These are phyloP conservation scores for Rafetus swinhoei DNA, from an alignment of 2,113 vertebrate genomes.

Conservation along the genomic window DNA sequence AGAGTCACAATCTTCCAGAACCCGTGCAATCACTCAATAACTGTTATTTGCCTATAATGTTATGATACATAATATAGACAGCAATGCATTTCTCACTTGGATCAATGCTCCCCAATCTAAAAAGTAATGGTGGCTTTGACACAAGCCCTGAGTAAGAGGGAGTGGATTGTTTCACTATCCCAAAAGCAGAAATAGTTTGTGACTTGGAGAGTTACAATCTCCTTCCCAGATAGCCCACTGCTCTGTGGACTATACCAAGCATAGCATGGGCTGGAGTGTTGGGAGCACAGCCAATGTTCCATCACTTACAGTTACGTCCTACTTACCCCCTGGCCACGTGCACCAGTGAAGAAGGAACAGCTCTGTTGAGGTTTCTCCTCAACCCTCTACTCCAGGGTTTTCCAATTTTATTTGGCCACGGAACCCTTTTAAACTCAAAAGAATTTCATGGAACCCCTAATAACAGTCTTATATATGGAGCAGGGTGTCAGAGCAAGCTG, in stretches of 20 bases:
- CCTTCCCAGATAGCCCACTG: not conserved
- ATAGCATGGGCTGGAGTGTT: not conserved
- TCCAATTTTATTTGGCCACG: too few species aligned
- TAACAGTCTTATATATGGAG: too few species aligned
- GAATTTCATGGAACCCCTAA: too few species aligned
- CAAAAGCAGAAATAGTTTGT: accelerated
- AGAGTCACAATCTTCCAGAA: not conserved
- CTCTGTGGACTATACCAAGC: not conserved
- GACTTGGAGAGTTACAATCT: not conserved
- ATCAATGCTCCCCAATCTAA: not conserved
- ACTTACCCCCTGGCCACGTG: not conserved
- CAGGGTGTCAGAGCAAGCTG: too few species aligned
- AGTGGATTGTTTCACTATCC: not conserved
- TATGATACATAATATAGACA: not conserved
- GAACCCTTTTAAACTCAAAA: too few species aligned
- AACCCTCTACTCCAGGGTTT: not conserved
- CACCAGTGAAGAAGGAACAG: not conserved
- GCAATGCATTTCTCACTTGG: accelerated
- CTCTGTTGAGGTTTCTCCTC: not conserved
- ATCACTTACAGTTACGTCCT: not conserved
- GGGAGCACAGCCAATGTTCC: not conserved
- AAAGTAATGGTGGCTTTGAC: not conserved
- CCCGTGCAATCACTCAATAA: not conserved
- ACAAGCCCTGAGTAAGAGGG: not conserved
- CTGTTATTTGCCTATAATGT: not conserved